A percentile compares a stretch with the other conserved stretches of the same genome.
Conservation (phyloP, 2,888 invertebrate species). For the Euproctis similis region DNA sequence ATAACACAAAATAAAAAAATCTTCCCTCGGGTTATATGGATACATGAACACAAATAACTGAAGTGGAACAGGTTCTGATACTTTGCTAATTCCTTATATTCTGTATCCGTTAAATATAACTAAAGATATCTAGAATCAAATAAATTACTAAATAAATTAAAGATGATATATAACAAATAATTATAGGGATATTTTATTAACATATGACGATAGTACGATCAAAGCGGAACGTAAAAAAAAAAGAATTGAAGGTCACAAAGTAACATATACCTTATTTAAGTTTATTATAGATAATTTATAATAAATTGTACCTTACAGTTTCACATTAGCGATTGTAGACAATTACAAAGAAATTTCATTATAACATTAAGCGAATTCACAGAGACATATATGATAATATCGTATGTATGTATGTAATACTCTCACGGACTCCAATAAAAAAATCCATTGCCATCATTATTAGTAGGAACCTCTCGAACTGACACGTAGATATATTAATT, state of each 20-base stretch:
- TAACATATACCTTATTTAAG: conserved; percentile 13
- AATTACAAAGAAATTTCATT: conserved; percentile 41
- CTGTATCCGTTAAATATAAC: too few relatives aligned
- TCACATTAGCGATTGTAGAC: conserved; percentile 43
- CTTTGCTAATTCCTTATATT: too few relatives aligned
- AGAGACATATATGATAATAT: conserved; percentile 62
- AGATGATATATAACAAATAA: too few relatives aligned
- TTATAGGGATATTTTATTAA: too few relatives aligned
- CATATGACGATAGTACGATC: too few relatives aligned
- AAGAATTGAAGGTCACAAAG: conserved; percentile 22
- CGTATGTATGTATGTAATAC: conserved; percentile 54
- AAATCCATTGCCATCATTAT: conserved; percentile 63
- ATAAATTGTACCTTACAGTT: conserved; percentile 26
- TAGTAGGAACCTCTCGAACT: conserved; percentile 62
- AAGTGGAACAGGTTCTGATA: too few relatives aligned
- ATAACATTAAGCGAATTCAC: conserved; percentile 39
- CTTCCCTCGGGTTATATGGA: too few relatives aligned
- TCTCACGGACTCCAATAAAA: conserved; percentile 67
- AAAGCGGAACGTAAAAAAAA: conserved; percentile 2
- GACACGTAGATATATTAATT: conserved; percentile 75
- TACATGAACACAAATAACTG: too few relatives aligned
- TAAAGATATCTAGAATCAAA: too few relatives aligned
- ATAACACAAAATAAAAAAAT: too few relatives aligned
- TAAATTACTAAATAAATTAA: too few relatives aligned
- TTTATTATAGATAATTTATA: conserved; percentile 29